Conservation (phyloP, 92 coral and sea anemone genomes). For the Meandrina meandrites region DNA sequence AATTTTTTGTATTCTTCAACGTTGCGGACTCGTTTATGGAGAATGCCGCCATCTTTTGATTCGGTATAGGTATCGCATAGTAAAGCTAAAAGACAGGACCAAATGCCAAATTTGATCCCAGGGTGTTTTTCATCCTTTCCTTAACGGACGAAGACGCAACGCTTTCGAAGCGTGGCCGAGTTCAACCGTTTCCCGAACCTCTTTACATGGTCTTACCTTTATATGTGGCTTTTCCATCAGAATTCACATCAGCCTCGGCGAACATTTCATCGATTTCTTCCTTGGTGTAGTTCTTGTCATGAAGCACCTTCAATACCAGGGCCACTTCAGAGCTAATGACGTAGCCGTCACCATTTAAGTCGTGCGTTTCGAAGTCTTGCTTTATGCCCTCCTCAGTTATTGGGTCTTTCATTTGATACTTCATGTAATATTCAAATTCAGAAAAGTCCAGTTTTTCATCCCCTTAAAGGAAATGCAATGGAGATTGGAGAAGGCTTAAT, state of each 20-base stretch:
- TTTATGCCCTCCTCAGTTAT: constrained; percentile 45
- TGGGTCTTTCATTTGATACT: constrained; percentile 61
- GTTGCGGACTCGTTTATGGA: too few species aligned
- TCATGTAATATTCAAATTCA: constrained; percentile 78
- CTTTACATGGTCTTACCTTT: constrained; percentile 46
- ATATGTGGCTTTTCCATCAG: constrained; percentile 73
- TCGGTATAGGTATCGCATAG: too few species aligned
- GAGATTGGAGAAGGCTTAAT: too few species aligned
- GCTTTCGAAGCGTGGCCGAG: background rate
- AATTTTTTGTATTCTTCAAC: too few species aligned
- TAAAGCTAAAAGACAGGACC: too few species aligned
- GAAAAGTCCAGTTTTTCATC: constrained; percentile 70
- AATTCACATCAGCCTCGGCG: constrained; percentile 56
- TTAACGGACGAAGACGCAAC: too few species aligned
- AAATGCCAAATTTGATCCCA: too few species aligned
- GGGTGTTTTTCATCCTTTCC: too few species aligned
- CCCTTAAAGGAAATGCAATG: constrained; percentile 33
- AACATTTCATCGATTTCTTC: constrained; percentile 68
- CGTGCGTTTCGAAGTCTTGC: constrained; percentile 61
- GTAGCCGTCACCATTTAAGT: constrained; percentile 68
- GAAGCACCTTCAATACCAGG: constrained; percentile 59
- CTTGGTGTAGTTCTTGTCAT: constrained; percentile 38
- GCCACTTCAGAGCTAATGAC: constrained; percentile 71
- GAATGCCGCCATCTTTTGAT: too few species aligned
- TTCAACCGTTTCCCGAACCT: background rate